Evolutionary conservation across 2,797 vertebrate genomes (phyloP), one percentile per base, ranked within the genome.

Genomic region (Sorex maritimensis): DNA sequence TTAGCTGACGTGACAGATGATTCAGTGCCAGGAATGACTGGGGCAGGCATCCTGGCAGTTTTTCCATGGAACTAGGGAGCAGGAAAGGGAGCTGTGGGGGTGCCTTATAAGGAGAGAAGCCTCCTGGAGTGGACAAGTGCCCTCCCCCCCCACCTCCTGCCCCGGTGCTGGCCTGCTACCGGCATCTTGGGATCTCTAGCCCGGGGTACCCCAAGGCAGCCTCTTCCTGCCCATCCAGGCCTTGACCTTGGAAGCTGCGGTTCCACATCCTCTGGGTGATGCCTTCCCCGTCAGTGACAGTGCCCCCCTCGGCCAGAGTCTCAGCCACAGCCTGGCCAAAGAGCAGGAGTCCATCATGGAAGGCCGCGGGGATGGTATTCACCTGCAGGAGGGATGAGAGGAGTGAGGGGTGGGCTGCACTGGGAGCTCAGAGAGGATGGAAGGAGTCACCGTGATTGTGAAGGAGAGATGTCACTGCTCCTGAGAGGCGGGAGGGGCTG

Each of bases 321-420:
- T 99, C 99, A 0, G 98, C 98, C 88, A 99, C 97, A 0, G 99
- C 99, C 2, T 98, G 98, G 26, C 98, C 94, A 12, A 99, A 99
- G 71, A 99, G 98, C 98, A 99, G 98, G 41, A 99, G 95, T 0
- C 98, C 99, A 0, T 99, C 99, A 0, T 99, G 99, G 97, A 99
- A 99, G 0, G 99, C 98, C 0, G 99, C 99, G 0, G 99, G 98
- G 4, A 99, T 99, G 89, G 98, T 98, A 97, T 99, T 99, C 98
- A 99, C 99, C 99, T 99, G 98, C 6, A 19, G 85, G 41, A 24
- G 75, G 2, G 24, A 19, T 0, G 0, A 0, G 6, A 3, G 68
- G 69, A 21, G 19, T n/a, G 61, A 5, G 55, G 26, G 41, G 0
- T 2, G 21, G 30, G 41, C 2, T 0, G 2, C 6, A n/a, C 63